Conservation (phyloP, 2,888 invertebrate species). For the Barypeithes pellucidus region DNA sequence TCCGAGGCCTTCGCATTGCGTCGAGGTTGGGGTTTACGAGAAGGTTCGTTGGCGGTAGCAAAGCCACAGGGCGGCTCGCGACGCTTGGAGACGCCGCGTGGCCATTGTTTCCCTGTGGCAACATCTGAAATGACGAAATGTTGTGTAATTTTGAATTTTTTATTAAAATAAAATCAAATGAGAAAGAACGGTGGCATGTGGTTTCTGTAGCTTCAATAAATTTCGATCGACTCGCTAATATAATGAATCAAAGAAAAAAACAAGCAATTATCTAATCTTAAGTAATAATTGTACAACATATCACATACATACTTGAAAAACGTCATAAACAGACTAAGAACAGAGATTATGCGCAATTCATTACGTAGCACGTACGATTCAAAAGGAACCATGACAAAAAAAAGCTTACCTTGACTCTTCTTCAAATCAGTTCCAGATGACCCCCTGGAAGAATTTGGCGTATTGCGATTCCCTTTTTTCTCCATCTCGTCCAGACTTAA, state of each 20-base stretch:
- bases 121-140: slow-evolving; percentile 65
- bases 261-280: slow-evolving; percentile 5
- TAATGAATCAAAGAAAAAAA: background rate
- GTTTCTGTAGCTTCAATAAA: background rate
- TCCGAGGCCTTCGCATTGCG: slow-evolving; percentile 77
- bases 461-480: slow-evolving; percentile 82
- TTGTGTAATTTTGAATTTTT: background rate
- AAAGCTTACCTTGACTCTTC: slow-evolving; percentile 69
- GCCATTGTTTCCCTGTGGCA: slow-evolving; percentile 76
- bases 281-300: slow-evolving; percentile 5
- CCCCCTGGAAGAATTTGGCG: slow-evolving; percentile 81
- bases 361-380: background rate
- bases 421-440: slow-evolving; percentile 80
- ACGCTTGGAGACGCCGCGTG: slow-evolving; percentile 75
- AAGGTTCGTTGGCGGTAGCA: slow-evolving; percentile 76
- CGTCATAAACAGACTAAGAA: slow-evolving; percentile 24
- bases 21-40: slow-evolving; percentile 80
- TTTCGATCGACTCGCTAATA: background rate
- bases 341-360: slow-evolving; percentile 40
- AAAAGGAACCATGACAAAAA: slow-evolving; percentile 26
- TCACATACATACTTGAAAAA: background rate
- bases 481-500: slow-evolving; percentile 76
- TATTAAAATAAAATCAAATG: background rate
- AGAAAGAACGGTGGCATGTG: background rate
- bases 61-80: slow-evolving; percentile 77